These are phyloP conservation scores for Plebejus melissa DNA, from an alignment of 2,888 invertebrate species.

Conservation along the genomic window DNA sequence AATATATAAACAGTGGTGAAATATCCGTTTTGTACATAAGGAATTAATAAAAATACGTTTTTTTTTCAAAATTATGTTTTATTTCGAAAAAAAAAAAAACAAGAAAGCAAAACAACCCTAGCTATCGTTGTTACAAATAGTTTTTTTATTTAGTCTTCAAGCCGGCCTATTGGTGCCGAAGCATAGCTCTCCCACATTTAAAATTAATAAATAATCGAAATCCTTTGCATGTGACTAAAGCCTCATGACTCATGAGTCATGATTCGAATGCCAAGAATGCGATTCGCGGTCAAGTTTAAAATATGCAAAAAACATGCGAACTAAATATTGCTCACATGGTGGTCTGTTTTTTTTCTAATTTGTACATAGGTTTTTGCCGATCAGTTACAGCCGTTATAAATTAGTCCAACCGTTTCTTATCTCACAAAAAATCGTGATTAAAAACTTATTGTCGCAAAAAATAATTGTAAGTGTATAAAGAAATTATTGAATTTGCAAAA, in stretches of 20 bases:
- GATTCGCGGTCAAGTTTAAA: neutral
- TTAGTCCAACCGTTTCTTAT: neutral
- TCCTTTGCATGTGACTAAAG: conserved; percentile 4
- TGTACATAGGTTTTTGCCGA: neutral
- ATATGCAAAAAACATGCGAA: conserved; percentile 17
- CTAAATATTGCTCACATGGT: neutral
- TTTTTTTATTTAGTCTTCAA: no score
- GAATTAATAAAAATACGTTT: neutral
- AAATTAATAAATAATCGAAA: neutral
- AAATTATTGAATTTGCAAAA: neutral
- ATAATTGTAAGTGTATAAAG: neutral
- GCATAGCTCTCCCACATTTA: neutral
- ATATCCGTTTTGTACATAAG: neutral
- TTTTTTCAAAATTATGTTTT: no score
- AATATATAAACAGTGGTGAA: neutral
- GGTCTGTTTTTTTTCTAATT: neutral
- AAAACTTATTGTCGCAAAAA: neutral
- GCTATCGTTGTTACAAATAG: no score
- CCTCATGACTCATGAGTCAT: conserved; percentile 16
- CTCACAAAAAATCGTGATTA: neutral
- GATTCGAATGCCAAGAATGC: conserved; percentile 24
- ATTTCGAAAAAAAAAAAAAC: no score
- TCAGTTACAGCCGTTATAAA: neutral
- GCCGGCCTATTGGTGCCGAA: no score
- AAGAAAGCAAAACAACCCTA: no score